phyloP scores from a whole-genome alignment of 2,888 invertebrate genomes.

The Creontiades dilutus region DNA sequence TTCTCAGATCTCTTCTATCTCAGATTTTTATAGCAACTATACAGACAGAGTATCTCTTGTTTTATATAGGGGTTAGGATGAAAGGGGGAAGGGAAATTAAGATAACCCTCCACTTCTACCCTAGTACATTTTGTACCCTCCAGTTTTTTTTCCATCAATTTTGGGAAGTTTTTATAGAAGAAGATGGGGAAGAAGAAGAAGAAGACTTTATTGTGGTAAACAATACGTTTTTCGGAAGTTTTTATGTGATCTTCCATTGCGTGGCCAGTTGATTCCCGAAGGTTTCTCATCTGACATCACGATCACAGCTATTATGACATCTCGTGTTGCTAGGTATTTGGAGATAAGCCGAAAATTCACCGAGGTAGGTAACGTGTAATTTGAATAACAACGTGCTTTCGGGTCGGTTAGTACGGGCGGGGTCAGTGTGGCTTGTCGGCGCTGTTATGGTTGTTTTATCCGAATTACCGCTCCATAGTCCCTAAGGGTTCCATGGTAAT shows the following conservation, averaged over 20 bases:
- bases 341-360: conserved; percentile 25
- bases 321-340: neutral
- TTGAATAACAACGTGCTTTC: conserved; percentile 39
- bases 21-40: too few relatives aligned
- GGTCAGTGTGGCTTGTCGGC: neutral
- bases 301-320: conserved; percentile 10
- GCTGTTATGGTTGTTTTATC: conserved; percentile 24
- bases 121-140: too few relatives aligned
- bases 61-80: too few relatives aligned
- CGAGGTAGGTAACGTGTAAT: neutral
- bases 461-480: conserved; percentile 22
- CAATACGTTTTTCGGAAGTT: neutral
- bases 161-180: too few relatives aligned
- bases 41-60: too few relatives aligned
- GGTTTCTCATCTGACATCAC: neutral
- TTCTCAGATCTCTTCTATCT: too few relatives aligned
- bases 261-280: neutral
- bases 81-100: too few relatives aligned
- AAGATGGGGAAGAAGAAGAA: too few relatives aligned
- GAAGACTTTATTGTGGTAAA: too few relatives aligned
- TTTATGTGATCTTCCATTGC: neutral
- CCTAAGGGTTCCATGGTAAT: neutral
- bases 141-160: too few relatives aligned
- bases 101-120: too few relatives aligned
- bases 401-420: neutral